Base-by-base conservation (phyloP, 2,888 invertebrate genomes). In the Amphipoea lucens region DNA sequence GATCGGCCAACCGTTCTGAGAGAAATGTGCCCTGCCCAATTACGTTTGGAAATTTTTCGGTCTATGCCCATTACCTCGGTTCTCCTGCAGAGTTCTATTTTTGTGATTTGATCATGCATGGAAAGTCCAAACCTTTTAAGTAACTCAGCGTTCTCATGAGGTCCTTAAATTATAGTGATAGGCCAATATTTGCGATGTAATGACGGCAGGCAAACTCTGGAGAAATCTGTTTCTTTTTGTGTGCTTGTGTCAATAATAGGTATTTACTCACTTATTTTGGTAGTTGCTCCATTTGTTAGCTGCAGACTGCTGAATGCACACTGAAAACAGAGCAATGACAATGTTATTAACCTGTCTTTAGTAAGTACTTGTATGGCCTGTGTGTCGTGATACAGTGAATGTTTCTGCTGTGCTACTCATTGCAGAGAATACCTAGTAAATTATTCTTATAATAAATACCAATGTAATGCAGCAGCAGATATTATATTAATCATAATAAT, bases 231-330 rank as follows among this genome's bases (percentile, higher is more conserved):
- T 29, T 62, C 20, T 36, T 29, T 78, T 67, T 57, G 75, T 40
- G 9, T 48, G 14, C 14, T 45, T 40, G 9, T 9, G 51, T n/a
- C 36, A 14, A 12, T 40, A 65, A 66, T 36, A 42, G 5, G n/a
- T n/a, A 54, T 14, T 36, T 72, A 68, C 88, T 86, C 76, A 91
- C 91, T 65, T 82, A 85, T 84, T 72, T 88, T 91, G 1, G 87
- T 54, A 36, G 81, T 72, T 75, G 87, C 90, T 45, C 87, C 89
- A 65, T 79, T 78, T 68, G 84, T 76, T 23, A 84, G 40, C 14
- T 89, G 86, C 4, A 87, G 67, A 60, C 85, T 78, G 76, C 83
- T 85, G 65, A 87, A 67, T 12, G 83, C 74, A 40, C 83, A 71
- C 91, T 91, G 89, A 79, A 81, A 87, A 40, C 2, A 51, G 63